Evolutionary conservation across 2,797 vertebrate species (phyloP).

Genomic region (Potorous gilbertii): DNA sequence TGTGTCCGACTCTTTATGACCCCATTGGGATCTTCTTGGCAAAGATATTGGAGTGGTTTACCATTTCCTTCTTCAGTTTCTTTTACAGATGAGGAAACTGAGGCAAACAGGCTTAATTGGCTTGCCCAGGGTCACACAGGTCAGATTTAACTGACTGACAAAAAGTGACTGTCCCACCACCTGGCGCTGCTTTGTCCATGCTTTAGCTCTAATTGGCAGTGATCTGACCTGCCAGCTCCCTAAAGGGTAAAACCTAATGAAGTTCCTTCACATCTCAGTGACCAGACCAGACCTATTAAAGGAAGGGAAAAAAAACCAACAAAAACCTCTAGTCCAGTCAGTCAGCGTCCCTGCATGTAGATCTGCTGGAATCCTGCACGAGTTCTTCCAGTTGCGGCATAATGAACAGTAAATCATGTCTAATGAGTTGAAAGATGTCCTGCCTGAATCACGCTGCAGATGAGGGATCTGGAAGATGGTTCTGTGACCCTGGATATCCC

Average conservation of each 20-base stretch:
- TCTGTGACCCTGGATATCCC: neutral
- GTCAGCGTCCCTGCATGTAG: conserved; percentile 2
- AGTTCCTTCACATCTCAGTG: conserved; percentile 9
- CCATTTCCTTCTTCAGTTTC: too few species aligned
- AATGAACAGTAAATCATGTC: conserved; percentile 20
- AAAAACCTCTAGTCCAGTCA: neutral
- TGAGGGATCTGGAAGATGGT: neutral
- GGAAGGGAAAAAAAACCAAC: neutral
- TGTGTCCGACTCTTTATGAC: too few species aligned
- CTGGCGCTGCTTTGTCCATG: neutral
- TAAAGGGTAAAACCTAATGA: neutral
- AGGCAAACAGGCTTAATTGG: too few species aligned
- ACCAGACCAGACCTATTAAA: conserved; percentile 13
- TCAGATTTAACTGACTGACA: neutral
- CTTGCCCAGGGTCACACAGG: too few species aligned
- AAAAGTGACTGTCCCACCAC: neutral
- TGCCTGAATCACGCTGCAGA: conserved; percentile 10
- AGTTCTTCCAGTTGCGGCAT: conserved; percentile 14
- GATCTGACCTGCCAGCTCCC: neutral
- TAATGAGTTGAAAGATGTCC: conserved; percentile 22
- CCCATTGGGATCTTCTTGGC: too few species aligned
- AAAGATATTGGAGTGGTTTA: too few species aligned
- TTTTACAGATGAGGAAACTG: too few species aligned
- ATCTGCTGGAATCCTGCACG: conserved; percentile 6
- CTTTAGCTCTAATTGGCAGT: neutral